phyloP scores from a whole-genome alignment of 2,797 vertebrate genomes.

The Gymnoscopelus braueri region DNA sequence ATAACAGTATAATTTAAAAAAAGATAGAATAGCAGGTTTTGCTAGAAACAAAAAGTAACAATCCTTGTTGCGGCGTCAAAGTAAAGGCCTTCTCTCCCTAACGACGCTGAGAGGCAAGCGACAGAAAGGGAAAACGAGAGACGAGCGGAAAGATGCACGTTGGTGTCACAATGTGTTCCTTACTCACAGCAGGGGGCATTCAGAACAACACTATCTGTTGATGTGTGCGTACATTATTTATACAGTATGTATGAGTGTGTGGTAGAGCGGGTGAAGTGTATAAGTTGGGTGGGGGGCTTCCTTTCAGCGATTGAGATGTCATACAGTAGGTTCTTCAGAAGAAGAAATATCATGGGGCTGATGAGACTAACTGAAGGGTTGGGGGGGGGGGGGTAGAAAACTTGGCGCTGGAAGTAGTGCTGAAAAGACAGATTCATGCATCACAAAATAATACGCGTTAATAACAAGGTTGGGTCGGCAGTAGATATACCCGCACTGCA shows the following conservation, averaged over 20 bases:
- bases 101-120: conserved; percentile 14
- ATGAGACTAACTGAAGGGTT: not conserved
- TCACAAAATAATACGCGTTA: conserved; percentile 22
- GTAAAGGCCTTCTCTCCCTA: conserved; percentile 23
- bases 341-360: conserved; percentile 8
- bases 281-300: not conserved
- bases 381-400: not conserved
- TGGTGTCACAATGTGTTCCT: conserved; percentile 37
- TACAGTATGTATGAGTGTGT: conserved; percentile 4
- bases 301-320: conserved; percentile 23
- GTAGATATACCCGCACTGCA: not conserved
- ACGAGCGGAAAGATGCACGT: conserved; percentile 19
- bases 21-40: too few species aligned
- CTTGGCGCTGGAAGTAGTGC: conserved; percentile 24
- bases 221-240: not conserved
- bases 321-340: not conserved
- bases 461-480: not conserved
- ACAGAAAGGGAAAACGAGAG: conserved; percentile 25
- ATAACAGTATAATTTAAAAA: too few species aligned
- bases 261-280: conserved; percentile 12
- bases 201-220: conserved; percentile 49
- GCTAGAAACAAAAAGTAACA: too few species aligned
- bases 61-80: conserved; percentile 17
- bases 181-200: conserved; percentile 31
- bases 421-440: conserved; percentile 37